These are phyloP conservation scores for Argya squamiceps DNA, from an alignment of 2,797 vertebrate genomes.

Conservation along the genomic window DNA sequence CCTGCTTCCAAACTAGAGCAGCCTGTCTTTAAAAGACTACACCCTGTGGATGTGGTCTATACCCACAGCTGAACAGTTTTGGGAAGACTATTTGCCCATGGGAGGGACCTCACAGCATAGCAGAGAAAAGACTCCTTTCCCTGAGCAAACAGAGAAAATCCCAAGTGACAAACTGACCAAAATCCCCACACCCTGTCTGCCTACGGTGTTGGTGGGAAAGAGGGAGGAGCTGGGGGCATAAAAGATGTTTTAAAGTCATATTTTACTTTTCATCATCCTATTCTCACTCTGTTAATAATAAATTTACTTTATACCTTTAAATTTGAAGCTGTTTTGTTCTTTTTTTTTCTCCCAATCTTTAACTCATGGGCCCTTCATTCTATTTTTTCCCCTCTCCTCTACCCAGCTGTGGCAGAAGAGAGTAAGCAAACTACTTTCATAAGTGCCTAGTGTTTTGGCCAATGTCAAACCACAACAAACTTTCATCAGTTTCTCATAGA, in stretches of 20 bases:
- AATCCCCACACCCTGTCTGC: background rate
- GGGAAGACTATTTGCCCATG: background rate
- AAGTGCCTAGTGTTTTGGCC: background rate
- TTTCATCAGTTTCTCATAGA: background rate
- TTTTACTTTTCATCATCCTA: background rate
- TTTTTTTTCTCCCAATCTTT: background rate
- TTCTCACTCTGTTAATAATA: background rate
- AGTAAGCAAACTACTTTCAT: background rate
- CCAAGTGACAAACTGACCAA: background rate
- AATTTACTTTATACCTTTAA: too few species aligned
- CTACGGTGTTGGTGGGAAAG: accelerated
- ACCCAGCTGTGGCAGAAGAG: background rate
- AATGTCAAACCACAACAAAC: background rate
- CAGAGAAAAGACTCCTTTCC: background rate
- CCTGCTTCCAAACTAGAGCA: background rate
- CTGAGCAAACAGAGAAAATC: background rate
- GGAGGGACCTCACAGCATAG: background rate
- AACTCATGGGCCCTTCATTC: background rate
- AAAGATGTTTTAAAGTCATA: background rate
- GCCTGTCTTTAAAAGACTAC: background rate
- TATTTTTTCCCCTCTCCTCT: too few species aligned
- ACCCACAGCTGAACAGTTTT: background rate
- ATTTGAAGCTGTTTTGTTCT: background rate
- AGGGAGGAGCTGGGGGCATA: background rate
- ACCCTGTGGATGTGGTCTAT: accelerated